A percentile compares a stretch with the other conserved stretches of the same genome.
Conservation (phyloP, 30 jellyfish, hydroid and myxozoan species). For the Cassiopea xamachana region DNA sequence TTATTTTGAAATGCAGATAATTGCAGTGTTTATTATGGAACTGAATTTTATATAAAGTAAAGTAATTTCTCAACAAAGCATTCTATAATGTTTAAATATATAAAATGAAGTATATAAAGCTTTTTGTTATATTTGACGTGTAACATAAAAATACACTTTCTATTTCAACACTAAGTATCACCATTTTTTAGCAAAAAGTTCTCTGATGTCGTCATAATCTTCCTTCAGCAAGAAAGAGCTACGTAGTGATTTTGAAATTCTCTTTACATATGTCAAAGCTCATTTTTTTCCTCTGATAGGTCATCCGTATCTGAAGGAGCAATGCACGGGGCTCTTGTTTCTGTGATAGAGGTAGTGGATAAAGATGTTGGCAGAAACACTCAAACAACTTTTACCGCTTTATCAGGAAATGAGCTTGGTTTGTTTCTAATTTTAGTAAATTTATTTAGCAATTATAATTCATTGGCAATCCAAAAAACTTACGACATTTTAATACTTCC, state of each 20-base stretch:
- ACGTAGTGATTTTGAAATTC: not conserved
- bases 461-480: too few relatives aligned
- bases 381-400: conserved; percentile 23
- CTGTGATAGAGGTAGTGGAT: conserved; percentile 56
- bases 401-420: conserved; percentile 63
- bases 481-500: not conserved
- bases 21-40: too few relatives aligned
- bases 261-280: not conserved
- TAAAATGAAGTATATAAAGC: too few relatives aligned
- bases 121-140: too few relatives aligned
- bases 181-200: too few relatives aligned
- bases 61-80: too few relatives aligned
- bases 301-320: conserved; percentile 54
- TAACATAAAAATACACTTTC: too few relatives aligned
- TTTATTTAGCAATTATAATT: not conserved
- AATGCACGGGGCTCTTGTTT: conserved; percentile 25
- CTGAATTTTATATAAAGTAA: too few relatives aligned
- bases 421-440: not conserved
- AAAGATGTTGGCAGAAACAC: conserved; percentile 69
- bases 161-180: too few relatives aligned
- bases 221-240: not conserved
- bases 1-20: too few relatives aligned
- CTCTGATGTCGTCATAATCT: too few relatives aligned
- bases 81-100: too few relatives aligned
- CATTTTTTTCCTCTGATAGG: not conserved